phyloP scores from a whole-genome alignment of 2,113 vertebrate species.

The Rhabdomys dilectus region DNA sequence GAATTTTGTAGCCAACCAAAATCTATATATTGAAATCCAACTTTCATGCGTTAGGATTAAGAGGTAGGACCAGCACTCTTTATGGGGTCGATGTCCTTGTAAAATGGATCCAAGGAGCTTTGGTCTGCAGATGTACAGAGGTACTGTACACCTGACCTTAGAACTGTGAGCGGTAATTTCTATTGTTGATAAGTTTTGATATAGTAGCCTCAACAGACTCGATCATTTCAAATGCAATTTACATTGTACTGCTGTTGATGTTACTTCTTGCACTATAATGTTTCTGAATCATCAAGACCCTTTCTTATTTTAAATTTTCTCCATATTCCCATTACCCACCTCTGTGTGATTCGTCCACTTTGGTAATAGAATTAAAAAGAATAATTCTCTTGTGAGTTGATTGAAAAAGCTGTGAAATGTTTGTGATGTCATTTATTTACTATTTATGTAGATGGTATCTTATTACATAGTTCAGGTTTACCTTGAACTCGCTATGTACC shows the following conservation, averaged over 20 bases:
- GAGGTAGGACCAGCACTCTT: background rate
- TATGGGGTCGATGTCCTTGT: background rate
- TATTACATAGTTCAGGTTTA: too few relatives aligned
- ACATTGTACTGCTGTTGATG: background rate
- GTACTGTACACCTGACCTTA: background rate
- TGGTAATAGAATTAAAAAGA: too few relatives aligned
- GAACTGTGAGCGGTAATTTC: background rate
- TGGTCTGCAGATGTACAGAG: too few relatives aligned
- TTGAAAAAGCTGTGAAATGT: background rate
- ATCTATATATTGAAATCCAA: background rate
- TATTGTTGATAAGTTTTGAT: background rate
- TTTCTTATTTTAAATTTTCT: background rate
- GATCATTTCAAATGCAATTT: background rate
- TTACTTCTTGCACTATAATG: background rate
- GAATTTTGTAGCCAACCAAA: background rate
- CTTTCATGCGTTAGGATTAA: background rate
- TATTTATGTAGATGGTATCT: background rate
- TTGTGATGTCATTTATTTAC: background rate
- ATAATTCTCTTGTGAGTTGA: background rate
- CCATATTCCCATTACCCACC: background rate
- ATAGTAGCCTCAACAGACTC: background rate
- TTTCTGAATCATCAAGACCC: background rate
- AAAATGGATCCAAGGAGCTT: background rate
- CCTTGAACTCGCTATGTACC: too few relatives aligned
- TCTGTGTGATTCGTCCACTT: background rate